Evolutionary conservation across 2,113 vertebrate genomes (phyloP), one percentile per base, ranked within the genome.

Genomic region (Neodon shergylaensis): DNA sequence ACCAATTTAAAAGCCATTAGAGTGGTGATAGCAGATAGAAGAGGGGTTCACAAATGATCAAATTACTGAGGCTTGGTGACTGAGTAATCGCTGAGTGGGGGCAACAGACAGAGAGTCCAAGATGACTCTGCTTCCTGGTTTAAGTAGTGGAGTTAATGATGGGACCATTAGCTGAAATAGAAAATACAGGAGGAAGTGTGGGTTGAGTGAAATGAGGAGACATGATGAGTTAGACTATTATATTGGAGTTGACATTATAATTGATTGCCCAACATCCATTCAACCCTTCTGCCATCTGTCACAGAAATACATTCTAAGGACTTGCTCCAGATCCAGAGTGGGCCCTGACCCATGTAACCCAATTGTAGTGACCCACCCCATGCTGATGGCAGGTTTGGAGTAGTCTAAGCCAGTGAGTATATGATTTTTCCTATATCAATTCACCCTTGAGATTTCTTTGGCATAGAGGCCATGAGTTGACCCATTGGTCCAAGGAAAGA

Each of bases 251-350:
- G 90, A 90, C 61, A 52, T 78, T 78, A 74, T 88, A 94, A 74
- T 72, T 65, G 33, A 79, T 39, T 44, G 33, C 17, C 39, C 79
- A 52, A 84, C 14, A 54, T 90, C 39, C 47, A 49, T 31, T 65
- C 81, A 93, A n/a, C 61, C 61, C 81, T 44, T 92, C 74, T 85
- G 77, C 72, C 88, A 49, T 85, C 90, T 91, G 58, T 79, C 95
- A 94, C 54, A 84, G 81, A 92, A 86, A 89, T 52, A 4, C 65
- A 58, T 10, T 72, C 72, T 82, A 76, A 58, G 65, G 79, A 85
- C 72, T 92, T 82, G 39, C 33, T 87, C 52, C 87, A 92, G 84
- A 96, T 81, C 61, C 44, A 88, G 36, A 31, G 26, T 54, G 82
- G 58, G 17, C 36, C 52, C 77, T 78, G 58, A 61, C 44, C 19